Evolutionary conservation across 1,140 invertebrate species (phyloP), one percentile per base, ranked within the genome.

Genomic region (Neodiprion virginianus): DNA sequence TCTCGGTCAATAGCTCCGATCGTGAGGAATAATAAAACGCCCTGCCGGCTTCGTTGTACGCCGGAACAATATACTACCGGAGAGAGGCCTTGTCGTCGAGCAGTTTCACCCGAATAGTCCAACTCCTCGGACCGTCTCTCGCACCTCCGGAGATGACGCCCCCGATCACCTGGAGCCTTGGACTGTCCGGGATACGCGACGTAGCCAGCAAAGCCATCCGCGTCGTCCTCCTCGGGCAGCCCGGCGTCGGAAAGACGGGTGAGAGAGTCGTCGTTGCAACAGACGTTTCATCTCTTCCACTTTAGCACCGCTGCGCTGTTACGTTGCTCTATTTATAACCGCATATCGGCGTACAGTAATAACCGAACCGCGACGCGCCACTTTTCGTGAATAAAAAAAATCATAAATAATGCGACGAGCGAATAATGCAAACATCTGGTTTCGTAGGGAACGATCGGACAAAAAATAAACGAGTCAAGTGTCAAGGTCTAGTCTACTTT

Each of bases 201-300:
- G 78, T 79, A 21, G 53, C 53, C 4, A 79, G 79, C 21, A 93
- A 93, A 81, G 90, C 93, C 0, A 88, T 95, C 53, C 93, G 93
- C 83, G 90, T 95, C 8, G 93, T 95, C 90, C 91, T 95, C 4
- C 80, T 95, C 14, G 94, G 94, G 17, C 94, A 95, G 79, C 91
- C 92, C 10, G 94, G 94, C 48, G 94, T 95, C 66, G 94, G 94
- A 28, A 95, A 95, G 87, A 93, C 94, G 76, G 94, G 94, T 95
- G 87, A 90, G 84, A 79, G 8, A 9, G 68, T 69, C 48, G 61
- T n/a, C n/a, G n/a, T 65, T 14, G 28, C 28, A 40, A 5, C 28
- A 40, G 28, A 40, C 28, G 28, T 40, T 40, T 40, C 28, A 40
- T 40, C 28, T 40, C 28, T 40, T 40, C 28, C 28, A 40, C 28